A percentile compares a stretch with the other conserved stretches of the same genome.
These are phyloP conservation scores for Tokudaia tokunoshimensis DNA, from an alignment of 2,797 vertebrate species.

Conservation along the genomic window DNA sequence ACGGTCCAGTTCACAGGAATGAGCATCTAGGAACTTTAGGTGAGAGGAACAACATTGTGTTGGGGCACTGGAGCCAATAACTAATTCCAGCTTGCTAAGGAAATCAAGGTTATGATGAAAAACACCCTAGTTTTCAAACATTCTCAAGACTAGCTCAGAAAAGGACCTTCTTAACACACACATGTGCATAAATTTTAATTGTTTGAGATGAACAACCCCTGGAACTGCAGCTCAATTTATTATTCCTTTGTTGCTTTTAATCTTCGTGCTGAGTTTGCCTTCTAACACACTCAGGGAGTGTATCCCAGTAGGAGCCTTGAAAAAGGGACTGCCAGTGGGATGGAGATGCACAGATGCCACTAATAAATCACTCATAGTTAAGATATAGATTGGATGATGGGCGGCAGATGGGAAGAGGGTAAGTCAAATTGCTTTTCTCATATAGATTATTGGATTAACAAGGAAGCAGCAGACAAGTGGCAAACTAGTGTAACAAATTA, in stretches of 20 bases:
- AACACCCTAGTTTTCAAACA: slow-evolving; percentile 19
- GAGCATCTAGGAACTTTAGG: not conserved
- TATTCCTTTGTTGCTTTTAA: slow-evolving; percentile 78
- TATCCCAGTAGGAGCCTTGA: slow-evolving; percentile 79
- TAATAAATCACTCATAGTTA: slow-evolving; percentile 91
- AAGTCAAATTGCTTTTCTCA: slow-evolving; percentile 91
- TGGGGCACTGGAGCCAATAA: not conserved
- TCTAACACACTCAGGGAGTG: slow-evolving; percentile 78
- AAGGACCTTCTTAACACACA: slow-evolving; percentile 28
- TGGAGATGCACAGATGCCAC: slow-evolving; percentile 86
- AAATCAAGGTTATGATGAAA: slow-evolving; percentile 53
- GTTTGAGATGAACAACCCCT: slow-evolving; percentile 77
- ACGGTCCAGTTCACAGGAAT: not conserved
- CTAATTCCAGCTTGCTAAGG: slow-evolving; percentile 1
- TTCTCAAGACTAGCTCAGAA: slow-evolving; percentile 38
- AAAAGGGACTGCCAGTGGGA: slow-evolving; percentile 77
- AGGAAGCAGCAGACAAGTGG: slow-evolving; percentile 89
- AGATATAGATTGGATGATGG: slow-evolving; percentile 91
- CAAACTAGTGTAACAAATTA: slow-evolving; percentile 90
- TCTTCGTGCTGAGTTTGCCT: slow-evolving; percentile 78
- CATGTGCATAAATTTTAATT: slow-evolving; percentile 37
- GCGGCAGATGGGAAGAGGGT: slow-evolving; percentile 90
- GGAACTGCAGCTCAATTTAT: slow-evolving; percentile 7
- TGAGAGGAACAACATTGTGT: not conserved
- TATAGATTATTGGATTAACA: slow-evolving; percentile 93